These are phyloP conservation scores for Paracentrotus lividus DNA, from an alignment of 53 echinoderm and acorn worm genomes.

Conservation along the genomic window DNA sequence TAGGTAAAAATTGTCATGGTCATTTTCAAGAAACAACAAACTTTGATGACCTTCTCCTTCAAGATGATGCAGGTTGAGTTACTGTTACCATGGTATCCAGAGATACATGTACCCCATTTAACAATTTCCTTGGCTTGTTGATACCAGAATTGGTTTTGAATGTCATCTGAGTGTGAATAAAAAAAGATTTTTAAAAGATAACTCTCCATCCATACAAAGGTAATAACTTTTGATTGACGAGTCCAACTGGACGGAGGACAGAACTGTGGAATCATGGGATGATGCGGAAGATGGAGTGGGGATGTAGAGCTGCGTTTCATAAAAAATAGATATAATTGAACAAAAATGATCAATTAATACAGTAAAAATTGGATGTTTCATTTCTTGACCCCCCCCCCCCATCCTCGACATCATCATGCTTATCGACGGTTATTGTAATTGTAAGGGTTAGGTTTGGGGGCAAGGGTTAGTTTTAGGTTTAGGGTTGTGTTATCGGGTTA, in stretches of 20 bases:
- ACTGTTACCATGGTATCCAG: neutral
- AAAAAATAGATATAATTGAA: no score
- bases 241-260: neutral
- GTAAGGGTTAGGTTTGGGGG: no score
- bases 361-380: no score
- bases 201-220: no score
- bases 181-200: no score
- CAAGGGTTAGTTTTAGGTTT: no score
- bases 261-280: neutral
- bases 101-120: neutral
- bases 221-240: neutral
- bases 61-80: neutral
- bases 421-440: no score
- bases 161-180: neutral
- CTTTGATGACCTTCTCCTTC: neutral
- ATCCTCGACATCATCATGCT: no score
- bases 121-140: neutral
- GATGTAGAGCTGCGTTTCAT: no score
- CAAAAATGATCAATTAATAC: no score
- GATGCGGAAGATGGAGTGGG: neutral
- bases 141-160: neutral
- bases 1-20: neutral
- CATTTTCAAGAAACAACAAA: neutral
- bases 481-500: no score
- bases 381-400: no score